Evolutionary conservation across 2,113 vertebrate species (phyloP), one percentile per base, ranked within the genome.

Genomic region (Romanogobio albipinnatus): DNA sequence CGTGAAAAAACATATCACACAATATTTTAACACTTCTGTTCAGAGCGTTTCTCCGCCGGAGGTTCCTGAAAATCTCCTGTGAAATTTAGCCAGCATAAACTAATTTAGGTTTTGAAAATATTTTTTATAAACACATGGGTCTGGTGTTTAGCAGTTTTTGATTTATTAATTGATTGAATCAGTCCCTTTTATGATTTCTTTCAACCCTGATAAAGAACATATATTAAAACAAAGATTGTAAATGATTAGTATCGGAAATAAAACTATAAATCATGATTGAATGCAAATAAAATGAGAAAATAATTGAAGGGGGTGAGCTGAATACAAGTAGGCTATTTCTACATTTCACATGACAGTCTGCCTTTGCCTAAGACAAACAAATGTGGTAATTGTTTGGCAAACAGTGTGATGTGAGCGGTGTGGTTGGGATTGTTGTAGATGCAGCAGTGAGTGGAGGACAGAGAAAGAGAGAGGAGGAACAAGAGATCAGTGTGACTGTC

Each of bases 361-460:
- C 51, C 51, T 76, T 36, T 39, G 49, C 66, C 77, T n/a, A 14
- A 84, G 43, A 87, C 81, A 39, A 76, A 58, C 59, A 85, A 19
- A 26, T 71, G 71, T 13, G 29, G 58, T 76, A 81, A 83, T 84
- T 62, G 76, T 85, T 85, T 76, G 51, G 86, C 56, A 76, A 73
- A 76, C 76, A 59, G 70, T 43, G 75, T 49, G 76, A 88, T 80
- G 76, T 71, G 76, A 80, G 84, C 53, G 10, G 61, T 68, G 59
- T 88, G 89, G 85, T 78, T 29, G 39, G 61, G 83, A 86, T 85
- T 84, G 88, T 89, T 87, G 68, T 81, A 81, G 86, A 17, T n/a
- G 26, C 62, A 61, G n/a, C 85, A 26, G 66, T 58, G 22, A 75
- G 29, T 17, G 74, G 74, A 83, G 76, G 82, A 70, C 39, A 74